Percentiles rank a stretch among this genome's conserved stretches.
These are phyloP conservation scores for Progne subis DNA, from an alignment of 2,113 vertebrate genomes.

Conservation along the genomic window DNA sequence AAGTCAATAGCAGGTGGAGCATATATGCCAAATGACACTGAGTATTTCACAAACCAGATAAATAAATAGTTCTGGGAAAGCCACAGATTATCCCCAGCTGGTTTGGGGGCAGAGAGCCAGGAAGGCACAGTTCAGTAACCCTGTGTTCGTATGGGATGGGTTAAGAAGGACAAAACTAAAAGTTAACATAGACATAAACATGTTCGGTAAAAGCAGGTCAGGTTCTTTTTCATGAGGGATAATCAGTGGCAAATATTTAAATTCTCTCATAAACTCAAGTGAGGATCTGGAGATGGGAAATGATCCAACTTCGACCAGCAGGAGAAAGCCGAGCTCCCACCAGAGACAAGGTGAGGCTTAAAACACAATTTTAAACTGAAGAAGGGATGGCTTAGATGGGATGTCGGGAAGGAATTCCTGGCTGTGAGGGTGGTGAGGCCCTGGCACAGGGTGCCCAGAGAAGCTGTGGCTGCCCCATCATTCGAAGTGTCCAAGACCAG, in stretches of 20 bases:
- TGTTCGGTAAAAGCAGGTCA: background rate
- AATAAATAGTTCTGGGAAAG: conserved; percentile 56
- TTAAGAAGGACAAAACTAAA: background rate
- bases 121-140: conserved; percentile 53
- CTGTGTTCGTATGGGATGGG: background rate
- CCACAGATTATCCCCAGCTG: conserved; percentile 43
- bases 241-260: conserved; percentile 9
- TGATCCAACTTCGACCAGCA: background rate
- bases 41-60: background rate
- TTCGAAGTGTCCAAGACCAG: background rate
- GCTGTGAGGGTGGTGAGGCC: background rate
- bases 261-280: conserved; percentile 4
- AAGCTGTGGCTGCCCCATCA: background rate
- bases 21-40: background rate
- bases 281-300: background rate
- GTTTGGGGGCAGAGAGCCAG: conserved; percentile 23
- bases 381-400: background rate
- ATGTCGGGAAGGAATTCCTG: background rate
- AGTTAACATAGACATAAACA: background rate
- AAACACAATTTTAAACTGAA: background rate
- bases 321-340: background rate
- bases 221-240: background rate
- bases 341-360: background rate
- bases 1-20: conserved; percentile 1
- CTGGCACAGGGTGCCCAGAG: background rate